phyloP scores from a whole-genome alignment of 1,140 invertebrate species.

The Lordiphosa mommai region DNA sequence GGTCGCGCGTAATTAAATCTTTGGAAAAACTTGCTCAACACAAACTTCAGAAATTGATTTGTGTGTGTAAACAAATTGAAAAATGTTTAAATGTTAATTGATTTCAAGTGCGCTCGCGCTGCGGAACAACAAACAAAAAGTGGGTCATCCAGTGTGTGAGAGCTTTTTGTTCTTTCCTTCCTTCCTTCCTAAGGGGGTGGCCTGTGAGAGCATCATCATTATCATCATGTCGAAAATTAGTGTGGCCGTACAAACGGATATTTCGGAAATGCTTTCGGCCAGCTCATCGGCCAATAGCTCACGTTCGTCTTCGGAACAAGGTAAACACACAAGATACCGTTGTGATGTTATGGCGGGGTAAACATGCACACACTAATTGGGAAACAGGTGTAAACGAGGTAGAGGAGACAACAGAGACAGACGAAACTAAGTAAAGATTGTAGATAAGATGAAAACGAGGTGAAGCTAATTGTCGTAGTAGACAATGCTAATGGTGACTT shows the following conservation, averaged over 20 bases:
- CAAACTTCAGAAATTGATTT: not conserved
- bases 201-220: not conserved
- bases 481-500: no score
- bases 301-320: constrained; percentile 72
- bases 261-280: constrained; percentile 68
- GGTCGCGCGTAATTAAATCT: constrained; percentile 33
- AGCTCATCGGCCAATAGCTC: constrained; percentile 62
- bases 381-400: constrained; percentile 62
- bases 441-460: constrained; percentile 2
- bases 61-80: constrained; percentile 37
- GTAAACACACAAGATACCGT: constrained; percentile 48
- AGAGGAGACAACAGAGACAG: not conserved
- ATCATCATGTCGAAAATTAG: constrained; percentile 55
- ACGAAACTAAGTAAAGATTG: constrained; percentile 21
- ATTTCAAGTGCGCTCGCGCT: constrained; percentile 45
- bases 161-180: constrained; percentile 4
- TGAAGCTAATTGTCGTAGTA: not conserved
- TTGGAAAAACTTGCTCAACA: constrained; percentile 9
- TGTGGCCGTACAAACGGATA: constrained; percentile 75
- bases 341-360: constrained; percentile 37
- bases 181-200: not conserved
- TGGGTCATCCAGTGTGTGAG: constrained; percentile 39
- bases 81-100: constrained; percentile 65
- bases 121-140: constrained; percentile 25
- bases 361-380: constrained; percentile 42